phyloP scores from a whole-genome alignment of 2,797 vertebrate species.

The Hydrophis major region DNA sequence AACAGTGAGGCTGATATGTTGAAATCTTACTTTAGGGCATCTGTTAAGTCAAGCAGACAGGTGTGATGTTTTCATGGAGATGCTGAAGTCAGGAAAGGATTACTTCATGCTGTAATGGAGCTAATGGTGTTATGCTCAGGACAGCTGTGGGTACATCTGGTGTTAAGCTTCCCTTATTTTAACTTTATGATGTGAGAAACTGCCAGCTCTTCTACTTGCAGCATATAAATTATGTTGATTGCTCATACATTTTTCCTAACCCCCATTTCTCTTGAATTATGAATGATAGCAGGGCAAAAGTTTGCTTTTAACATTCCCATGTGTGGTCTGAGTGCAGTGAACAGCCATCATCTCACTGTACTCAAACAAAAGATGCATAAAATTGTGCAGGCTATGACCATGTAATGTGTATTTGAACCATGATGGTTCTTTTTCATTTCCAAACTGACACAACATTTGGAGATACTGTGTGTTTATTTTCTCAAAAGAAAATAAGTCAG shows the following conservation, averaged over 20 bases:
- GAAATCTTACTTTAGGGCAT: conserved; percentile 34
- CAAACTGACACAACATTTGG: conserved; percentile 36
- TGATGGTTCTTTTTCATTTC: conserved; percentile 28
- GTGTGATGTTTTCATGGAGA: conserved; percentile 57
- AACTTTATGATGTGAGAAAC: conserved; percentile 83
- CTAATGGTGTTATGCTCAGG: conserved; percentile 75
- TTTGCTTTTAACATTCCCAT: conserved; percentile 86
- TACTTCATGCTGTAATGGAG: conserved; percentile 76
- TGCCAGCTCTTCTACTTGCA: conserved; percentile 66
- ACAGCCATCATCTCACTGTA: conserved; percentile 77
- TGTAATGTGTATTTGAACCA: conserved; percentile 48
- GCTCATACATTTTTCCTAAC: conserved; percentile 86
- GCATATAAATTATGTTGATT: conserved; percentile 77
- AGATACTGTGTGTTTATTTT: conserved; percentile 22
- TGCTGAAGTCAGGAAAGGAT: conserved; percentile 48
- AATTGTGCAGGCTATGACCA: conserved; percentile 59
- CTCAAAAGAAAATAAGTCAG: conserved; percentile 40
- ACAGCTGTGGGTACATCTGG: conserved; percentile 72
- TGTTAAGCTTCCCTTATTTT: conserved; percentile 77
- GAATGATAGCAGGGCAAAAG: conserved; percentile 81
- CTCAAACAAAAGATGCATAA: conserved; percentile 63
- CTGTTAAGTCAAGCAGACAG: conserved; percentile 57
- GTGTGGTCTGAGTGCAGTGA: conserved; percentile 64
- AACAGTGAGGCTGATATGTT: not conserved
- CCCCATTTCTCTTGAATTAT: conserved; percentile 90